Evolutionary conservation across 2,797 vertebrate genomes (phyloP), one percentile per base, ranked within the genome.

Genomic region (Anniella stebbinsi): DNA sequence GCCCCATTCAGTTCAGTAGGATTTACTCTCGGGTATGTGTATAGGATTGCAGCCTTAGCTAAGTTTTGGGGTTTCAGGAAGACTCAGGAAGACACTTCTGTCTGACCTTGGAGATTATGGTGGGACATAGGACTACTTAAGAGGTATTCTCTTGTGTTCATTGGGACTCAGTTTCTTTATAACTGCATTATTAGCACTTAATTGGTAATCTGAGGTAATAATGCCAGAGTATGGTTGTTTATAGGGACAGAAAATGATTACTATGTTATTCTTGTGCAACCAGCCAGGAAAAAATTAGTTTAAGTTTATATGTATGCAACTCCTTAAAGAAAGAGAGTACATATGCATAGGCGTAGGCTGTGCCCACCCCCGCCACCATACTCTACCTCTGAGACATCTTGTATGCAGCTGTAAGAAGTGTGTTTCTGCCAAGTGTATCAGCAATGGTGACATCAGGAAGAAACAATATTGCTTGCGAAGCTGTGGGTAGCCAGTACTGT

Each of bases 381-480:
- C 92, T 70, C 87, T 90, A 0, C 0, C 69, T 90, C 73, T 92
- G 85, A 87, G 90, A 93, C 94, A 94, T 95, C 91, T 95, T 96
- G 96, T 94, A 92, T 93, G 93, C 94, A 96, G 93, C 94, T 96
- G 95, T 88, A 92, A 95, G 93, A 88, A 72, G 89, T 80, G 93
- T 18, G 51, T 94, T 94, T 87, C 89, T 93, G 94, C 80, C 93
- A 91, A 87, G 87, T 92, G 60, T 60, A 92, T 94, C 88, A 88
- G 86, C 0, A 25, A 90, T 93, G 85, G 72, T 86, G 90, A 96
- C 92, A 89, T 0, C 88, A 89, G 91, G 90, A 94, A 93, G 80
- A 93, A 93, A 92, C 87, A 95, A 93, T 0, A 0, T 86, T 83
- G 66, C 15, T 41, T 93, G 12, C 80, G 91, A 87, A 88, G 30